Percentiles rank a stretch among this genome's conserved stretches.
Conservation (phyloP, 2,888 invertebrate species). For the Stegophylla sp. region DNA sequence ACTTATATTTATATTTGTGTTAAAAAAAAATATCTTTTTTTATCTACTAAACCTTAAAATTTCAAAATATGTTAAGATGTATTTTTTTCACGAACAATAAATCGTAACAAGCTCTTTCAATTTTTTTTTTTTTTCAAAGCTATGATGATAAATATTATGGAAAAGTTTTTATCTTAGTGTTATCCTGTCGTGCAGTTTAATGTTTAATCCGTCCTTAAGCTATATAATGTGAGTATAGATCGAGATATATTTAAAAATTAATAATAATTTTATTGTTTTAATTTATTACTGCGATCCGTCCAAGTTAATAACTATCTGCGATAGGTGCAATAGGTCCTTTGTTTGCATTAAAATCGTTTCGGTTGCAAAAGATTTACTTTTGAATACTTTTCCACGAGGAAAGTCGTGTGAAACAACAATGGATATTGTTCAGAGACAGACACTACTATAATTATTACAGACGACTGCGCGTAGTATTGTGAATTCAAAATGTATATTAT, state of each 20-base stretch:
- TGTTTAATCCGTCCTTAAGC: too few relatives aligned
- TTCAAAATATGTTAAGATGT: too few relatives aligned
- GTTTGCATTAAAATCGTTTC: background rate
- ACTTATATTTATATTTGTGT: too few relatives aligned
- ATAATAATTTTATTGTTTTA: background rate
- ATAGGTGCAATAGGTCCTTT: background rate
- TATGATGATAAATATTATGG: too few relatives aligned
- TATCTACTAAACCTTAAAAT: too few relatives aligned
- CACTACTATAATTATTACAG: constrained; percentile 12
- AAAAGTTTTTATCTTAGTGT: too few relatives aligned
- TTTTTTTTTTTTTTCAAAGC: too few relatives aligned
- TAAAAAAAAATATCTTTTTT: too few relatives aligned
- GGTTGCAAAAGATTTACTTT: background rate
- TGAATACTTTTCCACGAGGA: background rate
- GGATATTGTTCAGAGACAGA: background rate
- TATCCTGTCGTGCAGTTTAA: too few relatives aligned
- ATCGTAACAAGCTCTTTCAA: too few relatives aligned
- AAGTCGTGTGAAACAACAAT: background rate
- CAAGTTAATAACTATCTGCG: background rate
- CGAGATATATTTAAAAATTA: background rate
- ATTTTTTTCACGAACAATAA: too few relatives aligned
- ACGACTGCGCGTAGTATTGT: background rate
- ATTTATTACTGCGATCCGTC: background rate
- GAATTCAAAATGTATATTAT: background rate
- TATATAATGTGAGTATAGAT: too few relatives aligned